Evolutionary conservation across 2,113 vertebrate species (phyloP).

Genomic region (Anguilla japonica): DNA sequence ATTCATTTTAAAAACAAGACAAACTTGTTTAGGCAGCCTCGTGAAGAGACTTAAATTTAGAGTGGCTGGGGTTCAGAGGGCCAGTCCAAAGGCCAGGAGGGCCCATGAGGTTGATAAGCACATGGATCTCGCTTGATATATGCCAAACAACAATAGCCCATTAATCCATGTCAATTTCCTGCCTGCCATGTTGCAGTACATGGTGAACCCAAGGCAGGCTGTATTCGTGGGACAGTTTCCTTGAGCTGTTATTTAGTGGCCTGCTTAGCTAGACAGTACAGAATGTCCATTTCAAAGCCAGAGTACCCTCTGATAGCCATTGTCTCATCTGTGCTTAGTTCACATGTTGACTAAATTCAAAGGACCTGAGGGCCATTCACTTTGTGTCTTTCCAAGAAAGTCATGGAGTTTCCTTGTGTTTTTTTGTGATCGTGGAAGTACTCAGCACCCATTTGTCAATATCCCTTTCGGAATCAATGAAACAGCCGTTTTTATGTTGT

Average conservation of each 20-base stretch:
- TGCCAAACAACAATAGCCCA: slow-evolving; percentile 73
- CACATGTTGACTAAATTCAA: slow-evolving; percentile 45
- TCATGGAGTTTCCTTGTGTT: no score
- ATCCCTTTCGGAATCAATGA: no score
- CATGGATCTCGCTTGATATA: slow-evolving; percentile 69
- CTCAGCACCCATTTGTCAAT: no score
- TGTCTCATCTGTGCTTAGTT: slow-evolving; percentile 39
- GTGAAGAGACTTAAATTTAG: slow-evolving; percentile 68
- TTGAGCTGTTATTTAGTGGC: slow-evolving; percentile 42
- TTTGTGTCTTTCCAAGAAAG: no score
- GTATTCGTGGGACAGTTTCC: slow-evolving; percentile 51
- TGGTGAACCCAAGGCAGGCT: slow-evolving; percentile 40
- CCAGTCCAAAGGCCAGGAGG: slow-evolving; percentile 60
- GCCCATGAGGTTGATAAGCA: slow-evolving; percentile 71
- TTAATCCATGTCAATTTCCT: slow-evolving; percentile 73
- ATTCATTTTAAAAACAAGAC: slow-evolving; percentile 82
- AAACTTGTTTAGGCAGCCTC: slow-evolving; percentile 74
- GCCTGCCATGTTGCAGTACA: slow-evolving; percentile 53
- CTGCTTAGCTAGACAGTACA: slow-evolving; percentile 39
- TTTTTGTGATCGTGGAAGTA: no score
- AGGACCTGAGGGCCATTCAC: slow-evolving; percentile 20
- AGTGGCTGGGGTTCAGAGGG: slow-evolving; percentile 67
- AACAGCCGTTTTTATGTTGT: no score
- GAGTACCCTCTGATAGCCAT: slow-evolving; percentile 37
- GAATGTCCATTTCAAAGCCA: slow-evolving; percentile 18